These are phyloP conservation scores for Vultur gryphus DNA, from an alignment of 2,797 vertebrate species.

Conservation along the genomic window DNA sequence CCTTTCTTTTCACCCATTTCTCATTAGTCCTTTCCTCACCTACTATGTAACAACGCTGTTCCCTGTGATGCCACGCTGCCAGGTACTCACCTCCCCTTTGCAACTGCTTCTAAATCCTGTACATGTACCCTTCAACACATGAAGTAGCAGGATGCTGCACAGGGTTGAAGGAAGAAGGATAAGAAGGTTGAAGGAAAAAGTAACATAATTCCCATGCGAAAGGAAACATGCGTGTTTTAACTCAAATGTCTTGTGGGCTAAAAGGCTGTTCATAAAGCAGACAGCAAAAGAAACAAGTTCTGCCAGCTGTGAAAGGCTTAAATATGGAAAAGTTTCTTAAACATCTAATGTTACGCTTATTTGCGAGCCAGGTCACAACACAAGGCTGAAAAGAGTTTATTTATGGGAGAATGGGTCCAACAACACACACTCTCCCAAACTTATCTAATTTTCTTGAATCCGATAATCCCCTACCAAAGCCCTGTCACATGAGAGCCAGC, in stretches of 20 bases:
- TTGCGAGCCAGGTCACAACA: background rate
- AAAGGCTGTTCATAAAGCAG: background rate
- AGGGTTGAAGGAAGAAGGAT: background rate
- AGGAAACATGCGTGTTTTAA: background rate
- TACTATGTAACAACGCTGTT: background rate
- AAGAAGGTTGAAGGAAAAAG: background rate
- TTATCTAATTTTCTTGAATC: background rate
- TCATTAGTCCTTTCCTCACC: background rate
- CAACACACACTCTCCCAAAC: background rate
- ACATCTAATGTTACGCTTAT: background rate
- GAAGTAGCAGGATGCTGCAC: background rate
- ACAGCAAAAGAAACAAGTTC: background rate
- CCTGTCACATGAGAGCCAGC: background rate
- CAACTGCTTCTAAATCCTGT: background rate
- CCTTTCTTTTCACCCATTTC: background rate
- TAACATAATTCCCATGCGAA: fast-evolving
- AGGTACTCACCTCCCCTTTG: background rate
- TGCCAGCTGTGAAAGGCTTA: background rate
- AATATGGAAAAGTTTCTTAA: background rate
- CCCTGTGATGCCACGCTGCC: background rate
- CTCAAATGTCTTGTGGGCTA: background rate
- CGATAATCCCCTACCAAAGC: background rate
- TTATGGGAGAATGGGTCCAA: background rate
- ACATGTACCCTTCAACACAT: background rate
- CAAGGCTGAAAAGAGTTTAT: background rate